Conservation (phyloP, 2,888 invertebrate species). For the Lasioglossum villosulum region DNA sequence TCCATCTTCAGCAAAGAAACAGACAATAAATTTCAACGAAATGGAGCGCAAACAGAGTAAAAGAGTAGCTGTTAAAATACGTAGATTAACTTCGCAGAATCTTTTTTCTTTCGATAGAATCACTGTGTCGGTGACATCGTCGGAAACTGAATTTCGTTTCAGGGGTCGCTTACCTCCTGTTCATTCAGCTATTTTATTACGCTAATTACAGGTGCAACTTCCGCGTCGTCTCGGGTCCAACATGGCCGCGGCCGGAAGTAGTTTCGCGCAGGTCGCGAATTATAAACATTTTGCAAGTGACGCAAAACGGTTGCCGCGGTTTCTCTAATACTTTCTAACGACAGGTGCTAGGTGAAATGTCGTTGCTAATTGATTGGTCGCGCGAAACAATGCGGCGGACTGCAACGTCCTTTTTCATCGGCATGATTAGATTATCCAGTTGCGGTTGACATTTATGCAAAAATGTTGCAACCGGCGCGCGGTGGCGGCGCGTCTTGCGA, state of each 20-base stretch:
- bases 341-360: conserved; percentile 56
- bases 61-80: too few species aligned
- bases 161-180: not conserved
- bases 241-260: conserved; percentile 1
- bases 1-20: too few species aligned
- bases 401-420: conserved; percentile 2
- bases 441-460: conserved; percentile 37
- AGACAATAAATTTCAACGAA: too few species aligned
- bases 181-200: not conserved
- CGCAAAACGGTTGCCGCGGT: conserved; percentile 29
- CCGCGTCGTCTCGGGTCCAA: not conserved
- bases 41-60: too few species aligned
- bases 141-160: not conserved
- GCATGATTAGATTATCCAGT: conserved; percentile 14
- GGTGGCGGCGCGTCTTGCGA: not conserved
- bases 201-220: not conserved
- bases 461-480: conserved; percentile 32
- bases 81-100: not conserved
- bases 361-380: conserved; percentile 55
- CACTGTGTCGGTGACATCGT: not conserved
- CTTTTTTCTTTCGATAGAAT: not conserved
- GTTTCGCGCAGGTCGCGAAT: conserved; percentile 8
- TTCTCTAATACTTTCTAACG: conserved; percentile 54
- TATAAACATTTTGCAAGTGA: conserved; percentile 28
- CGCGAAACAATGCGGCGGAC: conserved; percentile 25